Evolutionary conservation across 37 sponge, comb jelly and placozoan species (phyloP), one percentile per base, ranked within the genome.

Genomic region (Oscarella lobularis): DNA sequence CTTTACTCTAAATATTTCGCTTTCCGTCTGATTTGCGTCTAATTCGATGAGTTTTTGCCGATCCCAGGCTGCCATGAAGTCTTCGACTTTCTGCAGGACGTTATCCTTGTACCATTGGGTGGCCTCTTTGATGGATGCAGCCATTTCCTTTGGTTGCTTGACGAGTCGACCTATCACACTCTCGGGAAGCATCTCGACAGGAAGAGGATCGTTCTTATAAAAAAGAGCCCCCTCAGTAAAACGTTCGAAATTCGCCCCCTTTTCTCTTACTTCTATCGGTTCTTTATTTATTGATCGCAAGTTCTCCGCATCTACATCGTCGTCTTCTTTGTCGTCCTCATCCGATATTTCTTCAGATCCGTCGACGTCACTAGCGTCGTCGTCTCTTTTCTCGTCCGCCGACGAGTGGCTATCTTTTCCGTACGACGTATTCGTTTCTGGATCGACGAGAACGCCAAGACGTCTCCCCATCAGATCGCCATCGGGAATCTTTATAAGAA

Each of bases 401-500:
- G n/a, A n/a, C n/a, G n/a, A n/a, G n/a, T n/a, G n/a, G n/a, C n/a
- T n/a, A n/a, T n/a, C n/a, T n/a, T n/a, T n/a, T n/a, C n/a, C n/a
- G n/a, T n/a, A n/a, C n/a, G n/a, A n/a, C n/a, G n/a, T n/a, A n/a
- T 73, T 77, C 33, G 70, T 87, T 55, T 84, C 1, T n/a, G 85
- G 85, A 78, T 90, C 88, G 38, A 90, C 85, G 38, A 67, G 80
- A 35, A 79, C 85, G 27, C 66, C 77, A n/a, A 38, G 48, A 4
- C 89, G 77, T 32, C 91, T 65, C 74, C 69, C 38, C 37, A 75
- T 33, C 38, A 90, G 75, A 35, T 90, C 91, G 31, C 20, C 41
- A 78, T 84, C 89, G 66, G 91, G 83, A 72, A 90, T 81, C 91
- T 90, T 36, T 2, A 66, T 1, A 4, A 39, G 67, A 9, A 34